These are phyloP conservation scores for Leptinotarsa haldemani DNA, from an alignment of 2,888 invertebrate genomes.

Conservation along the genomic window DNA sequence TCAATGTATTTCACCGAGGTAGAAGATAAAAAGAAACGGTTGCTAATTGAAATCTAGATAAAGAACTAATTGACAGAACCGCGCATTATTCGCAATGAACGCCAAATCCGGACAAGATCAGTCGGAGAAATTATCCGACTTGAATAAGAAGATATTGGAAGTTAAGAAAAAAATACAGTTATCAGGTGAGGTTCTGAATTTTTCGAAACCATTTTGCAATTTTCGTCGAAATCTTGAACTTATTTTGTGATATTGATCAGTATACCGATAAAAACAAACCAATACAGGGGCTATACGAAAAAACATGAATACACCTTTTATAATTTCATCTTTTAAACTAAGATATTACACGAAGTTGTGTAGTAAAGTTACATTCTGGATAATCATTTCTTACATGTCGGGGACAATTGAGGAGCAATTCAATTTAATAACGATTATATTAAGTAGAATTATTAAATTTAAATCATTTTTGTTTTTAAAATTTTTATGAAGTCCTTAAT, in stretches of 20 bases:
- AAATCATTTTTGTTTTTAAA: too few species aligned
- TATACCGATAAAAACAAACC: too few species aligned
- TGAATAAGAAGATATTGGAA: slow-evolving; percentile 84
- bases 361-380: too few species aligned
- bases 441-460: too few species aligned
- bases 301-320: too few species aligned
- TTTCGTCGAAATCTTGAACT: not conserved
- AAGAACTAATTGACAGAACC: slow-evolving; percentile 48
- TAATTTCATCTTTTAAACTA: too few species aligned
- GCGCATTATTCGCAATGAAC: slow-evolving; percentile 48
- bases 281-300: too few species aligned
- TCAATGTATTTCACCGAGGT: slow-evolving; percentile 23
- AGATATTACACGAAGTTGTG: too few species aligned
- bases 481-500: too few species aligned
- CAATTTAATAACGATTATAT: too few species aligned
- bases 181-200: slow-evolving; percentile 71
- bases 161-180: slow-evolving; percentile 88
- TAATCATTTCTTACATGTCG: too few species aligned
- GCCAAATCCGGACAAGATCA: slow-evolving; percentile 66
- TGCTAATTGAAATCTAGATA: slow-evolving; percentile 53
- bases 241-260: not conserved
- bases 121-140: slow-evolving; percentile 69
- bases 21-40: slow-evolving; percentile 41
- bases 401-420: too few species aligned
- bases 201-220: not conserved